Base-by-base conservation (phyloP, 2,888 invertebrate species). In the Drosophila sordidula region DNA sequence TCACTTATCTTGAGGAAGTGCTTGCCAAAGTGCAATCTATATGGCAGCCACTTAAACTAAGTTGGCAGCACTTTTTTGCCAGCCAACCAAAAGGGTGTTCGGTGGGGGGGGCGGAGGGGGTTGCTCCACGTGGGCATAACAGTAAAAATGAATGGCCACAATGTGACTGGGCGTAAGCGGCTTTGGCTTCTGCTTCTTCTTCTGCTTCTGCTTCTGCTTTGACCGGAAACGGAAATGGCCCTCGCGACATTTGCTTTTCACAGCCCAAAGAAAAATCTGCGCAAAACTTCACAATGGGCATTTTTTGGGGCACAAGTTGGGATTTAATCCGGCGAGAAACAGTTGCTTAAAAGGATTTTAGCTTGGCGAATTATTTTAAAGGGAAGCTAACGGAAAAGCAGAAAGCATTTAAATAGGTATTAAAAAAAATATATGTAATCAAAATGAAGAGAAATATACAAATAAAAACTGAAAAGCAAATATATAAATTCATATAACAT, bases 41-140 rank as follows among this genome's bases (percentile, higher is more conserved):
- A 36, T 5, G 5, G 38, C 41, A 29, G 26, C 26, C 16, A n/a
- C 62, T 72, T 54, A 45, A 63, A 46, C 38, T 69, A 46, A 36
- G 59, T 52, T 73, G 47, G 46, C 59, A 25, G 39, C 41, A 29
- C 9, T 18, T 2, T 42, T 42, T 18, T 42, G 12, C 25, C 25
- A 8, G 11, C 9, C 32, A 11, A 34, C 12, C 4, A 26, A 38
- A 12, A 39, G 39, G 16, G n/a, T 6, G 26, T 18, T 18, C 2
- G n/a, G n/a, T 18, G 26, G 26, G 26, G 26, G 26, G 26, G 26
- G 26, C 6, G 26, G 26, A 8, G 26, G 26, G 26, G 6, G 1
- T 6, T 6, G 26, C 8, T 29, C 6, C 36, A n/a, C 6, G 8
- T 5, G 6, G 6, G 16, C 39, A 16, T 16, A 39, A 39, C 39